phyloP scores from a whole-genome alignment of 2,888 invertebrate species.

The Cosmopolites sordidus region DNA sequence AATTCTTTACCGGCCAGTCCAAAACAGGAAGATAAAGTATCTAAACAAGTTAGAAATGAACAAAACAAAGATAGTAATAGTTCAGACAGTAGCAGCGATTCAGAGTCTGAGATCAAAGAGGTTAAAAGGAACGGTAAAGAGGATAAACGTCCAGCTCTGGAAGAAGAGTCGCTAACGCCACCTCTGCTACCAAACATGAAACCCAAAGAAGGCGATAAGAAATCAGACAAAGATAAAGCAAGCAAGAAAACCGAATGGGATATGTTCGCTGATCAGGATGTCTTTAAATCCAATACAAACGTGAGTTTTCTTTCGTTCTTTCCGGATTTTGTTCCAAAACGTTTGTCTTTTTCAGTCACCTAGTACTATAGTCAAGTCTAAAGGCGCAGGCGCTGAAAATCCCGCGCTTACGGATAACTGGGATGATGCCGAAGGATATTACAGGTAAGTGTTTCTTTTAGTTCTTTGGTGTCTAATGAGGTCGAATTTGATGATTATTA shows the following conservation, averaged over 20 bases:
- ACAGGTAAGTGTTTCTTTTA: slow-evolving; percentile 53
- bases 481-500: neutral
- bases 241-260: slow-evolving; percentile 71
- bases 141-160: neutral
- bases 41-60: neutral
- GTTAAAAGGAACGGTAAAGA: neutral
- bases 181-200: slow-evolving; percentile 47
- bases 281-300: slow-evolving; percentile 54
- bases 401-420: slow-evolving; percentile 96
- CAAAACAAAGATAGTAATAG: neutral
- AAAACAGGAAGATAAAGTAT: neutral
- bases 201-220: slow-evolving; percentile 37
- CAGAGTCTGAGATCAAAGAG: neutral
- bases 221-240: slow-evolving; percentile 41
- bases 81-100: neutral
- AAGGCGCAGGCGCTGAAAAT: slow-evolving; percentile 65
- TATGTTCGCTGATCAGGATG: slow-evolving; percentile 90
- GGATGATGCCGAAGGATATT: slow-evolving; percentile 99
- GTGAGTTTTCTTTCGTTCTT: slow-evolving; percentile 35
- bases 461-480: neutral
- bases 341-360: slow-evolving; percentile 56
- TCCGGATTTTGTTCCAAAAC: neutral
- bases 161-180: slow-evolving; percentile 44
- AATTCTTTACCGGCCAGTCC: slow-evolving; percentile 37
- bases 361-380: slow-evolving; percentile 49